Conservation (phyloP, 2,113 vertebrate species). For the Dasypus novemcinctus region DNA sequence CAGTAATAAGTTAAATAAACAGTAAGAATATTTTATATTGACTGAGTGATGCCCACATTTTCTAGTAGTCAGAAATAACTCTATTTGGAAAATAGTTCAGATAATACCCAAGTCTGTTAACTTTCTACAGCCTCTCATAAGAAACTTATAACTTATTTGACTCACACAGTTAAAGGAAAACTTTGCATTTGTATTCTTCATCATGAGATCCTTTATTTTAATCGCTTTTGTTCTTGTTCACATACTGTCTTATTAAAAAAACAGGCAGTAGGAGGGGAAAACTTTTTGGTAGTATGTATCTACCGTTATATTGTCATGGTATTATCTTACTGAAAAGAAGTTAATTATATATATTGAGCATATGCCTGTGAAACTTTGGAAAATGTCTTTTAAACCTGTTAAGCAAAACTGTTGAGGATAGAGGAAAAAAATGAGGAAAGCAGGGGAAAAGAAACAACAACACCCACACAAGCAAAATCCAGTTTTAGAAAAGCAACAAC, state of each 20-base stretch:
- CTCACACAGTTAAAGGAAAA: constrained; percentile 39
- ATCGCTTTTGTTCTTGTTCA: constrained; percentile 57
- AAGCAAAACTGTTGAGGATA: constrained; percentile 43
- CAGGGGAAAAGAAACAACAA: not conserved
- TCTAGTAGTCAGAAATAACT: not conserved
- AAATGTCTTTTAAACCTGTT: constrained; percentile 51
- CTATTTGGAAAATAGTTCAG: constrained; percentile 27
- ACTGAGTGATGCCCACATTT: not conserved
- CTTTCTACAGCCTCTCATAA: not conserved
- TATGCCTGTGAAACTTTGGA: constrained; percentile 49
- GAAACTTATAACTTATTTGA: constrained; percentile 20
- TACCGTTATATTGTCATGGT: constrained; percentile 39
- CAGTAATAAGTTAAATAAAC: not conserved
- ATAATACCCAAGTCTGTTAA: not conserved
- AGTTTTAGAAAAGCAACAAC: not conserved
- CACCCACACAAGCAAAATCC: constrained; percentile 1
- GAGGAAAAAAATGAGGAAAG: not conserved
- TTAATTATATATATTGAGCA: constrained; percentile 62
- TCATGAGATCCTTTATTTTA: constrained; percentile 37
- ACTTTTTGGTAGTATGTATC: not conserved
- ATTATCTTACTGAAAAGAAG: constrained; percentile 36
- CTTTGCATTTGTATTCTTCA: not conserved
- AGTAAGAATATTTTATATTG: constrained; percentile 25
- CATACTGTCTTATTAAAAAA: constrained; percentile 27
- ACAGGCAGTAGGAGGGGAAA: constrained; percentile 4